A percentile compares a stretch with the other conserved stretches of the same genome.
Conservation (phyloP, 2,113 vertebrate species). For the Cavia porcellus region DNA sequence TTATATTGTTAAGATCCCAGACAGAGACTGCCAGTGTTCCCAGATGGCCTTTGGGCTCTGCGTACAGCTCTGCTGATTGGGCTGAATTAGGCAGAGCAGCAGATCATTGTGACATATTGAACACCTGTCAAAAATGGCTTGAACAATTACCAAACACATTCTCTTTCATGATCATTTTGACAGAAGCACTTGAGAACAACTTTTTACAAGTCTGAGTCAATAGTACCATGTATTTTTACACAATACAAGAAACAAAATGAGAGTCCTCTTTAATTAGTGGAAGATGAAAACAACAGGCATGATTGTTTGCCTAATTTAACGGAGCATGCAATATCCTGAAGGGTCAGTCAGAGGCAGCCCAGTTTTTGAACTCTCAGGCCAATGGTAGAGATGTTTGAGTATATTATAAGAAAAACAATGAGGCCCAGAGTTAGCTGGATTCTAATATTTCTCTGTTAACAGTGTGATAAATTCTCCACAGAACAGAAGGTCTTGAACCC, state of each 20-base stretch:
- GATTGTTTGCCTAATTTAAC: neutral
- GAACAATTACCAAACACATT: constrained; percentile 87
- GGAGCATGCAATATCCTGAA: neutral
- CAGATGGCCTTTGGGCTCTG: constrained; percentile 85
- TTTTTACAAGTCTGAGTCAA: constrained; percentile 72
- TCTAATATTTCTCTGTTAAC: neutral
- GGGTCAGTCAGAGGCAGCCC: neutral
- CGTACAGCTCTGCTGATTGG: constrained; percentile 86
- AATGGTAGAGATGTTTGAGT: neutral
- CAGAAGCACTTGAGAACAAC: constrained; percentile 73
- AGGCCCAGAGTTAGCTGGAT: neutral
- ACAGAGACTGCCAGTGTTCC: constrained; percentile 81
- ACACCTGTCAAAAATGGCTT: constrained; percentile 89
- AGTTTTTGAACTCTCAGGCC: neutral
- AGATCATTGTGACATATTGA: constrained; percentile 88
- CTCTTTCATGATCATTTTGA: constrained; percentile 81
- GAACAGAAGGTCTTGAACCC: neutral
- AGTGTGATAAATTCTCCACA: neutral
- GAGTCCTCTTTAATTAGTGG: constrained; percentile 46
- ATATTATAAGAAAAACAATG: neutral
- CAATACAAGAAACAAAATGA: constrained; percentile 66
- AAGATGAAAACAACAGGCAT: constrained; percentile 60
- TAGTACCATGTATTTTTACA: constrained; percentile 69
- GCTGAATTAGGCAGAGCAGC: constrained; percentile 87
- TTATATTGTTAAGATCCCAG: constrained; percentile 81